Conservation (phyloP, 2,888 invertebrate genomes). For the Syritta pipiens region DNA sequence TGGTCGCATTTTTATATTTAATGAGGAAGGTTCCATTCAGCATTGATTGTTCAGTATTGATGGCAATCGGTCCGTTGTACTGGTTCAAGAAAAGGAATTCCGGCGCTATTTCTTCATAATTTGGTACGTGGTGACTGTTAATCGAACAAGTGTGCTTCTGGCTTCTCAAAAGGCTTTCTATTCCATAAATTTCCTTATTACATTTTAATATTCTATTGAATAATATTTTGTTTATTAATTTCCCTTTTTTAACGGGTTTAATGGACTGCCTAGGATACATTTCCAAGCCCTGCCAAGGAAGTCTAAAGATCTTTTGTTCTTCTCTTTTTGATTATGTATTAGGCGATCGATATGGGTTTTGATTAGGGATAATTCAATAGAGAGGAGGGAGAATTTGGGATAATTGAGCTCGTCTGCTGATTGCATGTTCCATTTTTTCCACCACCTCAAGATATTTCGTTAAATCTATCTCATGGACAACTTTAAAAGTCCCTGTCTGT, state of each 20-base stretch:
- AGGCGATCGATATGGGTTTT: background rate
- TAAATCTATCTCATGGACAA: background rate
- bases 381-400: constrained; percentile 3
- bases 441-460: background rate
- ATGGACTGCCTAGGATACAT: background rate
- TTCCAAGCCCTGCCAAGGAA: background rate
- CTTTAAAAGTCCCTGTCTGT: background rate
- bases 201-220: background rate
- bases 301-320: constrained; percentile 5
- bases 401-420: too few relatives aligned
- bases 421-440: background rate
- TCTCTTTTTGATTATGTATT: background rate
- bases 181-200: too few relatives aligned
- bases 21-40: too few relatives aligned
- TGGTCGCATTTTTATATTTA: too few relatives aligned
- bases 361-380: constrained; percentile 1
- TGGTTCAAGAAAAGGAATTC: too few relatives aligned
- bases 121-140: too few relatives aligned
- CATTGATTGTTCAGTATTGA: too few relatives aligned
- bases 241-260: background rate
- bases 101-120: too few relatives aligned
- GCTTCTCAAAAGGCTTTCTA: too few relatives aligned
- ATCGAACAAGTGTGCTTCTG: too few relatives aligned
- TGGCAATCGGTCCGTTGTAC: too few relatives aligned
- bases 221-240: background rate